Percentiles rank a stretch among this genome's conserved stretches.
These are phyloP conservation scores for Anarhynchus alexandrinus DNA, from an alignment of 2,113 vertebrate genomes.

Conservation along the genomic window DNA sequence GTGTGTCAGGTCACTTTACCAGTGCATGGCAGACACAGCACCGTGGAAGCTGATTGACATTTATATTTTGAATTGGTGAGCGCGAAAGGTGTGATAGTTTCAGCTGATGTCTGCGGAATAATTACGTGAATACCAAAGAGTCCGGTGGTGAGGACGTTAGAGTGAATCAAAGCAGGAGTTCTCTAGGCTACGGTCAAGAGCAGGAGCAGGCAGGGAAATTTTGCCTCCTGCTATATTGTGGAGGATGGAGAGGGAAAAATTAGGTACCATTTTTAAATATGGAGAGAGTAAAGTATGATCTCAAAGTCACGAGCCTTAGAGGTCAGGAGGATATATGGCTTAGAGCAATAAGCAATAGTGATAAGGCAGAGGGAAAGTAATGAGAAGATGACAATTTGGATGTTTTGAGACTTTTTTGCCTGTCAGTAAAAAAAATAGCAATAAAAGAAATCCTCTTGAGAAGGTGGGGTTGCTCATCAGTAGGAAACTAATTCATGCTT, in stretches of 20 bases:
- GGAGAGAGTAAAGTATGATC: neutral
- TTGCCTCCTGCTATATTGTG: neutral
- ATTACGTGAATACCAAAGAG: neutral
- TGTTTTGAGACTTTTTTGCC: neutral
- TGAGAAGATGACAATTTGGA: neutral
- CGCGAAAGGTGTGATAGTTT: neutral
- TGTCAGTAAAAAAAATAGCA: neutral
- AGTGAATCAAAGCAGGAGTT: neutral
- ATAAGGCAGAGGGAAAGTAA: neutral
- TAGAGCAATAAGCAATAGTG: neutral
- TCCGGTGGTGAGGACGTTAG: neutral
- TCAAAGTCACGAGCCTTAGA: neutral
- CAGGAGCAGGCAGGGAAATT: neutral
- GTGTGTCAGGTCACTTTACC: neutral
- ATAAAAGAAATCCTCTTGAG: neutral
- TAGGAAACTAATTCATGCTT: conserved; percentile 1
- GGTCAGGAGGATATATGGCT: neutral
- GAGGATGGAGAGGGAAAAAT: neutral
- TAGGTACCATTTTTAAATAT: neutral
- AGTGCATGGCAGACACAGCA: accelerated
- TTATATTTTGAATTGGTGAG: neutral
- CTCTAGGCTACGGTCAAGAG: neutral
- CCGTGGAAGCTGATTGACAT: neutral
- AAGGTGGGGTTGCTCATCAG: neutral
- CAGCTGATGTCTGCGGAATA: neutral